Base-by-base conservation (phyloP, 2,888 invertebrate species). In the Belgica antarctica region DNA sequence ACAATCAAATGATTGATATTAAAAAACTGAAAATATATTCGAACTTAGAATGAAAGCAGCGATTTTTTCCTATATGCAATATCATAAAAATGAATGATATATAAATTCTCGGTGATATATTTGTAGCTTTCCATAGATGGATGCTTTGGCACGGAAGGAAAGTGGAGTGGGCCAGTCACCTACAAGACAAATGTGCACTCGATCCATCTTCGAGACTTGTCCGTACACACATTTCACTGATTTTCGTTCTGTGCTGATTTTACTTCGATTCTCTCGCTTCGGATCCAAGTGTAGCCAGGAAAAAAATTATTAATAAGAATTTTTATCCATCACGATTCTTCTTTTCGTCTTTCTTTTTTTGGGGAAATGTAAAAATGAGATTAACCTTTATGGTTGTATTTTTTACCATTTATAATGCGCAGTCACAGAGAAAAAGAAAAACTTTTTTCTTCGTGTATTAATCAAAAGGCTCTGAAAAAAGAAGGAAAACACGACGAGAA, bases 1-100 rank as follows among this genome's bases (percentile, higher is more conserved):
- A 68, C 68, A 68, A 68, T 68, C 68, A 68, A 68, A 68, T 68
- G 68, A 68, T 68, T 68, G 68, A 68, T 68, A 68, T 68, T 68
- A 68, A 68, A 63, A 36, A 66, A 66, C n/a, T 41, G 47, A 66
- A 66, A 47, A 66, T 57, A 68, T 68, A 68, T 27, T 57, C 68
- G 59, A 59, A 59, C 59, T 10, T 22, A 31, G 36, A 25, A 65
- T 46, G 25, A 66, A 65, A 27, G 17, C 66, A 31, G 68, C 68
- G 57, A 68, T 68, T 68, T 68, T 65, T 65, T 68, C 34, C 57
- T 68, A 68, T 68, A 52, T 68, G 68, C 52, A 36, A 65, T 65
- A 68, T 68, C 19, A 57, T 31, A 68, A 68, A 59, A 68, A 68
- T 47, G 47, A 41, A 41, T n/a, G 34, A 63, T 41, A 41, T 25